phyloP scores from a whole-genome alignment of 2,113 vertebrate genomes.

The Cathartes aura region DNA sequence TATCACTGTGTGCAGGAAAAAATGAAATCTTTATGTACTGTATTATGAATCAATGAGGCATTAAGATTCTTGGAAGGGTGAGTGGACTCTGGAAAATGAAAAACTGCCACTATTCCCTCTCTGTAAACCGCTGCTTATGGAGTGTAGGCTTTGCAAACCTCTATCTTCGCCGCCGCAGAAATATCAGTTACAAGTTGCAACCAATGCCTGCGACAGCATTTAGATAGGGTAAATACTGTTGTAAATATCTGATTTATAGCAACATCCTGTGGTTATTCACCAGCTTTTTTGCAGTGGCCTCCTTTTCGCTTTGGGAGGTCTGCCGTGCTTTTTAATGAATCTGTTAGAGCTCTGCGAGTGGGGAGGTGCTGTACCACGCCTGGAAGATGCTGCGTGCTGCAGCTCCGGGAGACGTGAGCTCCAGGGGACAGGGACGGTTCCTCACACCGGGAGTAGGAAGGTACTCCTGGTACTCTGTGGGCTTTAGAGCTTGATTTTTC shows the following conservation, averaged over 20 bases:
- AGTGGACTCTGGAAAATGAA: conserved; percentile 81
- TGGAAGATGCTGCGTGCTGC: neutral
- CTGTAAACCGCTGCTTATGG: conserved; percentile 63
- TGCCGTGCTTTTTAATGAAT: neutral
- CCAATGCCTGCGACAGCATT: conserved; percentile 47
- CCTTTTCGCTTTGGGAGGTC: neutral
- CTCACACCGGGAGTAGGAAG: accelerated
- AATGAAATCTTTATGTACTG: conserved; percentile 84
- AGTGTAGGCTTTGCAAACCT: conserved; percentile 51
- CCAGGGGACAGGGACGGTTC: neutral
- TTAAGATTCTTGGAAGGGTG: conserved; percentile 82
- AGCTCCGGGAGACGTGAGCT: neutral
- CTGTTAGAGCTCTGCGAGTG: accelerated
- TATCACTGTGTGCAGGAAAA: conserved; percentile 80
- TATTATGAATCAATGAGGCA: conserved; percentile 87
- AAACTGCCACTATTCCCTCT: conserved; percentile 75
- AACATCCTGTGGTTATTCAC: conserved; percentile 23
- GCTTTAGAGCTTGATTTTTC: neutral
- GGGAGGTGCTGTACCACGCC: accelerated
- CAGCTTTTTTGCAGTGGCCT: conserved; percentile 2
- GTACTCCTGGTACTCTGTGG: neutral
- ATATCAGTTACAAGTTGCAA: conserved; percentile 51
- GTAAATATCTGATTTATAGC: conserved; percentile 51
- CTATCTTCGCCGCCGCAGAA: conserved; percentile 17
- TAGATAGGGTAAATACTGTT: conserved; percentile 36